Evolutionary conservation across 2,113 vertebrate species (phyloP), one percentile per base, ranked within the genome.

Genomic region (Channa maculata): DNA sequence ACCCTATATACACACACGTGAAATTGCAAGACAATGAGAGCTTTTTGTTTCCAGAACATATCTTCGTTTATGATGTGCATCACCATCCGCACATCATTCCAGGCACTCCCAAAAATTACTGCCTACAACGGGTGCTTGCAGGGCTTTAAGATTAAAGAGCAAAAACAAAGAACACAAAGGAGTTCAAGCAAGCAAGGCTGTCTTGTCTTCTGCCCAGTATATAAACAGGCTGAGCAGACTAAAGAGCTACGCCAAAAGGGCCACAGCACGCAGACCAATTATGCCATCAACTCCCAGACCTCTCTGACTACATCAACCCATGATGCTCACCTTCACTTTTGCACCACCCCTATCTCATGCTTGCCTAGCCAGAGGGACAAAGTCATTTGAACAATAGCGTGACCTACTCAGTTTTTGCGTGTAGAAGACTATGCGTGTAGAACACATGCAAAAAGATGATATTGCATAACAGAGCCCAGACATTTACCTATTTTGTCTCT

Each of bases 301-400:
- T 80, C 66, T 61, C 70, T 69, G 66, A 81, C 71, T 82, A 83
- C 65, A 92, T 85, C 84, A 85, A 71, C 65, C 64, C 55, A 59
- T 54, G 64, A 62, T 75, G 61, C 63, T 83, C 67, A 58, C 24
- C 24, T 24, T 24, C 53, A 65, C 60, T 67, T 71, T 79, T 77
- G 67, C 46, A 77, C 37, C 53, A 55, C 51, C 62, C 45, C 43
- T 41, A 38, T 71, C 66, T 63, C 73, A 87, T 77, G 71, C 67
- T 61, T 80, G 72, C 74, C 79, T 67, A 84, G 70, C 63, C 66
- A 43, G 59, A 69, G 63, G 49, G 58, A 68, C 61, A 54, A 13
- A 62, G 66, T 66, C 24, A 62, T 76, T 82, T 79, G 53, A 51
- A 52, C 12, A 48, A 60, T 13, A 37, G 55, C 3, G 1, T 43